Conservation (phyloP, 1,140 invertebrate genomes). For the Saccostrea cuccullata region DNA sequence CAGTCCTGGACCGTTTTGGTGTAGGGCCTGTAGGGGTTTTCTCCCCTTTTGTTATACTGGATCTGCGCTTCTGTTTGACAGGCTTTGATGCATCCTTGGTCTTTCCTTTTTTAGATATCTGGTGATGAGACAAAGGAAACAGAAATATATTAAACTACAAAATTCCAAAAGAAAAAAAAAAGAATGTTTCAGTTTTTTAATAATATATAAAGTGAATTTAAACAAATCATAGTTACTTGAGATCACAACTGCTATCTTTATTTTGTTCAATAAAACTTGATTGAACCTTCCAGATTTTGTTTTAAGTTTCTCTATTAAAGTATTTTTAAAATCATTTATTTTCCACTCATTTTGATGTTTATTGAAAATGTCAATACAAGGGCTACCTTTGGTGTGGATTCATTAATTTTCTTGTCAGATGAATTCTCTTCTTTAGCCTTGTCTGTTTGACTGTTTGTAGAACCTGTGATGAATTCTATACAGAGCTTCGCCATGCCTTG, state of each 20-base stretch:
- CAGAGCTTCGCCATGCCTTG: constrained; percentile 51
- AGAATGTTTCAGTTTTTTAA: no score
- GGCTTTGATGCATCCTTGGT: constrained; percentile 56
- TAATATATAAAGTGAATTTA: no score
- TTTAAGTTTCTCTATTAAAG: no score
- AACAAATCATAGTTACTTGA: no score
- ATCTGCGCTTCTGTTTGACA: constrained; percentile 57
- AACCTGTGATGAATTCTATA: constrained; percentile 48
- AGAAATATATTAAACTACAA: no score
- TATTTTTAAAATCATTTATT: no score
- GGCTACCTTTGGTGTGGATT: constrained; percentile 48
- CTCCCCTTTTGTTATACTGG: constrained; percentile 55
- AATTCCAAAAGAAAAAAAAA: no score
- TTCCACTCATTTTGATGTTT: no score
- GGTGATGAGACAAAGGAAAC: background rate
- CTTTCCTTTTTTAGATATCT: constrained; percentile 53
- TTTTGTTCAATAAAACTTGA: no score
- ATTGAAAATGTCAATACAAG: no score
- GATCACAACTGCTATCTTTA: no score
- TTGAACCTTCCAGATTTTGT: no score
- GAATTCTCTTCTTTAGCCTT: constrained; percentile 10
- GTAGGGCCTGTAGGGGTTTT: constrained; percentile 59
- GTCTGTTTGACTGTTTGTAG: background rate
- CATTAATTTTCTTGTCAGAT: constrained; percentile 42
- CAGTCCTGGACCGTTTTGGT: constrained; percentile 52